These are phyloP conservation scores for Dryas iulia DNA, from an alignment of 1,140 invertebrate genomes.

Conservation along the genomic window DNA sequence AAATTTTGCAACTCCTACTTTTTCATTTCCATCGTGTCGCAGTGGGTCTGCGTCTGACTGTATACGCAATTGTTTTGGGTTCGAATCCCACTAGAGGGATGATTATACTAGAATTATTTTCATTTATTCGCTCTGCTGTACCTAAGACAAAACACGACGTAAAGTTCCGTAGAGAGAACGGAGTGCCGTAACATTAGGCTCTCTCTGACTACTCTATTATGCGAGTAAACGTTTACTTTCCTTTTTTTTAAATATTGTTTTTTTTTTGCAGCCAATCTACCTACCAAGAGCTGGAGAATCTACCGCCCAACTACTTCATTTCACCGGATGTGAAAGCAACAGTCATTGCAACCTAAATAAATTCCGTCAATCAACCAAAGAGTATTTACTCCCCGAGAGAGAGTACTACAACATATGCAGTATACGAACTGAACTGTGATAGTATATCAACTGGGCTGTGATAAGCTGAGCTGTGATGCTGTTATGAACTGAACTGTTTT, in stretches of 20 bases:
- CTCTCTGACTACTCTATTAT: too few species aligned
- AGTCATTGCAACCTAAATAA: slow-evolving; percentile 44
- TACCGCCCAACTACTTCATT: slow-evolving; percentile 39
- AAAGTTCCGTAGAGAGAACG: too few species aligned
- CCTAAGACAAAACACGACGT: too few species aligned
- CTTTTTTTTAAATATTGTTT: slow-evolving; percentile 13
- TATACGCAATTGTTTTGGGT: too few species aligned
- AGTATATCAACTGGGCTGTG: background rate
- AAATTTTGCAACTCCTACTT: too few species aligned
- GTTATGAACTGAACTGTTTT: background rate
- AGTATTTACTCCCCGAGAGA: slow-evolving; percentile 47
- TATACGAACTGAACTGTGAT: slow-evolving; percentile 58
- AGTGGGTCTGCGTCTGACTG: too few species aligned
- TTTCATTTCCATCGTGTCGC: too few species aligned
- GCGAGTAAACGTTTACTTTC: too few species aligned
- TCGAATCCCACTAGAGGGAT: too few species aligned
- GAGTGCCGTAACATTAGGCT: too few species aligned
- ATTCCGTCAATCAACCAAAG: slow-evolving; percentile 48
- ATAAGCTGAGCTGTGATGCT: background rate
- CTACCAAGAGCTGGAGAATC: slow-evolving; percentile 55
- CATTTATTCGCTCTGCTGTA: too few species aligned
- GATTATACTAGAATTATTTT: too few species aligned
- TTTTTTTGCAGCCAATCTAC: slow-evolving; percentile 62
- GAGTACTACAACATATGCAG: slow-evolving; percentile 56
- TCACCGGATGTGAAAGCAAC: slow-evolving; percentile 47